These are phyloP conservation scores for Osedax fenrisi DNA, from an alignment of 2,888 invertebrate genomes.

Conservation along the genomic window DNA sequence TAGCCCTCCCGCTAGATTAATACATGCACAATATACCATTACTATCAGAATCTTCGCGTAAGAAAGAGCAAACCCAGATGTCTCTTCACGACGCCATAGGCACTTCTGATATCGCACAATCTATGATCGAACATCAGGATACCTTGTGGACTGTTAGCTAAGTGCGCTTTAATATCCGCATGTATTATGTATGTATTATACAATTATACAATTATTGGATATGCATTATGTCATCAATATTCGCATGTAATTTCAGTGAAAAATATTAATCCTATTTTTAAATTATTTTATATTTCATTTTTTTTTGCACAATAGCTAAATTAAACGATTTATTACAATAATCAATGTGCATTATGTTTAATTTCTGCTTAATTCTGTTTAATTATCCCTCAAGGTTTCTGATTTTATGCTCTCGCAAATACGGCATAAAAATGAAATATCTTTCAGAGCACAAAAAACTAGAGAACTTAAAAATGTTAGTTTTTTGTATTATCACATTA, in stretches of 20 bases:
- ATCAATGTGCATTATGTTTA: not conserved
- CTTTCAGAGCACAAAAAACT: not conserved
- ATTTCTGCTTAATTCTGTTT: not conserved
- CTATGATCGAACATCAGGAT: not conserved
- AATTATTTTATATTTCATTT: too few species aligned
- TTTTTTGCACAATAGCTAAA: too few species aligned
- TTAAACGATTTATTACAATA: too few species aligned
- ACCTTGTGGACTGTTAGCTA: not conserved
- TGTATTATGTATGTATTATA: too few species aligned
- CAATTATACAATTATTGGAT: too few species aligned
- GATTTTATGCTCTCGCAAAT: not conserved
- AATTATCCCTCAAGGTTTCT: not conserved
- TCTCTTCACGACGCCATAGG: not conserved
- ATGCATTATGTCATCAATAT: too few species aligned
- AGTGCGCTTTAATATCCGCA: too few species aligned
- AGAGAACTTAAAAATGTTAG: not conserved
- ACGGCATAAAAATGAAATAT: not conserved
- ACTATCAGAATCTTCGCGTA: not conserved
- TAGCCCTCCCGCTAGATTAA: too few species aligned
- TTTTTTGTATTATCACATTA: too few species aligned
- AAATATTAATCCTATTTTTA: too few species aligned
- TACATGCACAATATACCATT: too few species aligned
- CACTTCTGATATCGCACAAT: not conserved
- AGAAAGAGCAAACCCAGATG: not conserved
- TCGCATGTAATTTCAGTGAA: too few species aligned